Percentiles rank a stretch among this genome's conserved stretches.
These are phyloP conservation scores for Plemyria rubiginata DNA, from an alignment of 2,888 invertebrate genomes.

Conservation along the genomic window DNA sequence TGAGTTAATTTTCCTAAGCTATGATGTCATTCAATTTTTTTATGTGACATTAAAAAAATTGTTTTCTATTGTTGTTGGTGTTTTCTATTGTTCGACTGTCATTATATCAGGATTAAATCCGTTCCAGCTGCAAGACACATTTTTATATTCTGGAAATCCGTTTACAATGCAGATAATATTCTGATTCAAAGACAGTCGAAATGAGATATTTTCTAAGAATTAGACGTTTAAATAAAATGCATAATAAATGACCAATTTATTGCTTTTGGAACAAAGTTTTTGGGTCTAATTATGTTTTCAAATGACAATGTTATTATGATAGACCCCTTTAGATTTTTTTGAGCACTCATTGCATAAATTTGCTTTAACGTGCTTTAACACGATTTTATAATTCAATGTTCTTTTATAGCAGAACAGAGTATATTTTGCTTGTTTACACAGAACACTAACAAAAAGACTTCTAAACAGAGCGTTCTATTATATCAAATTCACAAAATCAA, in stretches of 20 bases:
- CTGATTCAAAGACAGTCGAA: constrained; percentile 3
- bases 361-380: constrained; percentile 19
- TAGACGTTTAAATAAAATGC: neutral
- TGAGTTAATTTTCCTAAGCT: neutral
- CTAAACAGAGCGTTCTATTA: neutral
- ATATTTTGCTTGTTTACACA: constrained; percentile 6
- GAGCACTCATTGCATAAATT: constrained; percentile 23
- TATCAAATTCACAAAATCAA: neutral
- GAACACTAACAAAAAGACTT: neutral
- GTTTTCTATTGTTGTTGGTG: no score
- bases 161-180: neutral
- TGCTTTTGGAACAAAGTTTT: neutral
- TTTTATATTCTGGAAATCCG: no score
- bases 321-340: constrained; percentile 12
- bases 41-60: neutral
- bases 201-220: neutral
- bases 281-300: neutral
- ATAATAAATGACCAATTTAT: constrained; percentile 1
- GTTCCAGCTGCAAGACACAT: neutral
- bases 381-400: constrained; percentile 2
- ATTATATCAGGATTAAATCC: neutral
- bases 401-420: constrained; percentile 16
- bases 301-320: neutral
- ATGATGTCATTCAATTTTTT: neutral
- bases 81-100: neutral